Base-by-base conservation (phyloP, 2,888 invertebrate genomes). In the Pristionchus exspectatus region DNA sequence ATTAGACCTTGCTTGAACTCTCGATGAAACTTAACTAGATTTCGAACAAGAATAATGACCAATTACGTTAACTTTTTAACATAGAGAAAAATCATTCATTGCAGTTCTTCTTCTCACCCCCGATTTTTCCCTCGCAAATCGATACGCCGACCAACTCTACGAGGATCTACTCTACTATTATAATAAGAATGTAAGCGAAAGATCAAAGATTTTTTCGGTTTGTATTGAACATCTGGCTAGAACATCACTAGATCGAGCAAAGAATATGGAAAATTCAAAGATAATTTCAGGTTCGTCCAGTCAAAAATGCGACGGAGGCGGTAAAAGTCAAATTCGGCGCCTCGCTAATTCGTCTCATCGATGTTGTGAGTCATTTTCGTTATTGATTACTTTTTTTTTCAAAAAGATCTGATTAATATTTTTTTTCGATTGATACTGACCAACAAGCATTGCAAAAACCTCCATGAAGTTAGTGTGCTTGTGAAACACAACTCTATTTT, bases 81-180 rank as follows among this genome's bases (percentile, higher is more conserved):
- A 59, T 2, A 9, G 69, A 12, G n/a, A 24, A 38, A 38, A 38
- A 69, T 4, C 24, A 27, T 30, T 83, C 5, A 83, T 66, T 86
- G 59, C 54, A 89, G 77, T 83, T 27, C 44, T 81, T 44, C 50
- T 54, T 14, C 21, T 56, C n/a, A 16, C 10, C 14, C 81, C 33
- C 38, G 90, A 90, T 54, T 72, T 88, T 38, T 59, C 56, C 18
- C 14, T 56, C 7, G 84, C 72, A 10, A 93, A 91, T 77, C 86
- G 91, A n/a, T 93, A 92, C 77, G 93, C 93, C 16, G 91, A 92
- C 74, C 95, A 95, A 90, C 91, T 95, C 54, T 95, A 95, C 90
- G 95, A 95, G 91, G 95, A 95, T 91, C 91, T 95, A 24, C 92
- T 95, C 84, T 95, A 95, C 89, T 94, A 93, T 90, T 95, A 95